Base-by-base conservation (phyloP, 1,140 invertebrate species). In the Drosophila nigromelanica region DNA sequence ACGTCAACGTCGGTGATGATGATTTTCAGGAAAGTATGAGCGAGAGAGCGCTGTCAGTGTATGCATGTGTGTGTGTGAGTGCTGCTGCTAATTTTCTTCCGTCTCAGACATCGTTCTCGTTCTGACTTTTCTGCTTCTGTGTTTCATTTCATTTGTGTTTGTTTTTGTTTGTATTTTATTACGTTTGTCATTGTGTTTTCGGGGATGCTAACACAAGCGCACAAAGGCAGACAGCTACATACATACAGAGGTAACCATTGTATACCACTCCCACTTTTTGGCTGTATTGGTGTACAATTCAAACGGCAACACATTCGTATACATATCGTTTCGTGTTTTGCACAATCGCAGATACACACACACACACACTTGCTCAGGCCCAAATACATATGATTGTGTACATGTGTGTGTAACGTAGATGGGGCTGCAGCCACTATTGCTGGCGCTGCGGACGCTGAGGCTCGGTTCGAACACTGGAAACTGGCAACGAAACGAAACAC, bases 121-220 rank as follows among this genome's bases (percentile, higher is more conserved):
- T 75, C 54, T 68, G 73, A 74, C 70, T 64, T 55, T 74, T 40
- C 59, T 58, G 51, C 60, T 74, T 64, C 67, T 75, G 66, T 80
- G 67, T 74, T 80, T 80, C 69, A 74, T 80, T 80, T 73, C 71
- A 60, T 77, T 77, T 74, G 51, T 74, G 78, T 87, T 69, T 81
- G 70, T 89, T 73, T 89, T 85, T 80, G 76, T 79, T 87, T 72
- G 68, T 59, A 63, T 72, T 83, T 83, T 81, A 89, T 89, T 85
- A 76, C 81, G 73, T 82, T 79, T 86, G 87, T 87, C 87, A 87
- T 90, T 90, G 82, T 82, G 75, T 82, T 86, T 89, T 90, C 77
- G 86, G 86, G 86, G 86, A 90, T 90, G 86, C 86, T 83, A 39
- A 60, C 66, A 61, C 64, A 71, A 59, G 74, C 39, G 45, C 47